These are phyloP conservation scores for Poeciliopsis presidionis DNA, from an alignment of 2,797 vertebrate genomes.

Conservation along the genomic window DNA sequence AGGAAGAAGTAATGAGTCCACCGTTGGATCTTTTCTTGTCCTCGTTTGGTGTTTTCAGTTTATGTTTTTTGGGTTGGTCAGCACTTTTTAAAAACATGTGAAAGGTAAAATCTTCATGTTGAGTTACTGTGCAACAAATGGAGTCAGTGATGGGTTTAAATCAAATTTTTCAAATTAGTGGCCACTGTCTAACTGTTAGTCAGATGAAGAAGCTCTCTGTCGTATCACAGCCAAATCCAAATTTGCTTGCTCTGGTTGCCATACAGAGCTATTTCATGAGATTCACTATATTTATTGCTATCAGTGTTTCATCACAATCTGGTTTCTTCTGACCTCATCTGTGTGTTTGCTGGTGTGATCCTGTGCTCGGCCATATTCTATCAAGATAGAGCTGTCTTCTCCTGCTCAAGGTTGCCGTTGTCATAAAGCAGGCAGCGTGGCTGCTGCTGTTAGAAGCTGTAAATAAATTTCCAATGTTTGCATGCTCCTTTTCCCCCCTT, in stretches of 20 bases:
- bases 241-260: constrained; percentile 34
- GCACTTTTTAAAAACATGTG: neutral
- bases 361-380: constrained; percentile 28
- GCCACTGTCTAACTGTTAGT: constrained; percentile 44
- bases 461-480: constrained; percentile 55
- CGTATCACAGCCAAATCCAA: constrained; percentile 25
- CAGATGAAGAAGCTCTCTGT: constrained; percentile 37
- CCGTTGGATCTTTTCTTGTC: constrained; percentile 1
- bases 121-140: constrained; percentile 27
- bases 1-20: neutral
- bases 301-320: constrained; percentile 31
- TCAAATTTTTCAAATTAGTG: constrained; percentile 44
- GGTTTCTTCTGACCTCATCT: constrained; percentile 14
- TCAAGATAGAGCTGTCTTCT: constrained; percentile 56
- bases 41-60: constrained; percentile 27
- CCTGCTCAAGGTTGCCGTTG: constrained; percentile 53
- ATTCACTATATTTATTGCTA: constrained; percentile 51
- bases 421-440: constrained; percentile 47
- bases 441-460: constrained; percentile 41
- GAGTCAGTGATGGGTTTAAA: constrained; percentile 24
- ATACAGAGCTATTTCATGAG: constrained; percentile 42
- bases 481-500: constrained; percentile 13
- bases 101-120: constrained; percentile 24
- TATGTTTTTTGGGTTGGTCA: constrained; percentile 7
- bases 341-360: constrained; percentile 18